A percentile compares a stretch with the other conserved stretches of the same genome.
Conservation (phyloP, 2,888 invertebrate genomes). For the Lithophane semibrunnea region DNA sequence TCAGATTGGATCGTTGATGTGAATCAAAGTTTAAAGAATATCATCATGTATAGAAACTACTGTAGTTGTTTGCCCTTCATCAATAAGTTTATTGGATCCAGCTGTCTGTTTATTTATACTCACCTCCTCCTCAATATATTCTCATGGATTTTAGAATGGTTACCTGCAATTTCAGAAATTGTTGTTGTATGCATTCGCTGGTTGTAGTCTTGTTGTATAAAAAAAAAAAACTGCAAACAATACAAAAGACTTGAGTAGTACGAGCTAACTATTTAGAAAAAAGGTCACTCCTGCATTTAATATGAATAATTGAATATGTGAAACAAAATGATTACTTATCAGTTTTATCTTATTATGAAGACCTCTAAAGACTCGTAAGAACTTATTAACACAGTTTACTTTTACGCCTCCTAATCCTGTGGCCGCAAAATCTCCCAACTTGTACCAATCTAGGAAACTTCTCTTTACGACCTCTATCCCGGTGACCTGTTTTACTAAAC, state of each 20-base stretch:
- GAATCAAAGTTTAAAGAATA: neutral
- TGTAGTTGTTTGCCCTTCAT: slow-evolving; percentile 11
- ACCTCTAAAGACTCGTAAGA: slow-evolving; percentile 4
- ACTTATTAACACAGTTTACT: slow-evolving; percentile 27
- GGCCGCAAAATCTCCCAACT: slow-evolving; percentile 58
- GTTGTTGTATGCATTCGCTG: neutral
- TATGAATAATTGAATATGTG: neutral
- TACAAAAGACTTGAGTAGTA: neutral
- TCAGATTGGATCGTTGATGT: neutral
- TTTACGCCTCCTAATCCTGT: slow-evolving; percentile 31
- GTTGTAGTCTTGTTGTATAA: neutral
- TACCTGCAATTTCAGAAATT: slow-evolving; percentile 22
- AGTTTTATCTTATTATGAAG: slow-evolving; percentile 9
- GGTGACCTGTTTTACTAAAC: slow-evolving; percentile 81
- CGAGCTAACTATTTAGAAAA: neutral
- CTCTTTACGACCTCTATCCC: slow-evolving; percentile 75
- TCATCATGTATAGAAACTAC: slow-evolving; percentile 4
- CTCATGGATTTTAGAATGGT: neutral
- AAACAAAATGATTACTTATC: neutral
- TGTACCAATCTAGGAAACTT: slow-evolving; percentile 75
- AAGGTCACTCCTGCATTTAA: neutral
- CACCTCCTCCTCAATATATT: neutral
- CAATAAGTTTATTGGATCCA: slow-evolving; percentile 19
- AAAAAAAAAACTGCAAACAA: too few species aligned
- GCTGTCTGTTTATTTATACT: slow-evolving; percentile 24